Evolutionary conservation across 2,888 invertebrate genomes (phyloP).

Genomic region (Tenthredo amoena): DNA sequence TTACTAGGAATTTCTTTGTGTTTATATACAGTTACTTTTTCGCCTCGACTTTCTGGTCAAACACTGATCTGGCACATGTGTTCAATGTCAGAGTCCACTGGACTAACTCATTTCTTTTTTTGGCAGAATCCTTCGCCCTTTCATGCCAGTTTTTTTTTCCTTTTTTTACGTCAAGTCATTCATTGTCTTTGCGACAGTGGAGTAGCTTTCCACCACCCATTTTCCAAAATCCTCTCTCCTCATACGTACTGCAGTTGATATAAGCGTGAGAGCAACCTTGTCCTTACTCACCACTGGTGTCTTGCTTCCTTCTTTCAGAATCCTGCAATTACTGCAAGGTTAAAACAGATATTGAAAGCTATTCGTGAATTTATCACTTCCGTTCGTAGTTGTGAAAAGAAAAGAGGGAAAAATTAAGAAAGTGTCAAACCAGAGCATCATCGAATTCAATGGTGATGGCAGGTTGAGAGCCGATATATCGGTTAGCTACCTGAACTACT

Average conservation of each 20-base stretch:
- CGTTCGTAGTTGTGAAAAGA: slow-evolving; percentile 43
- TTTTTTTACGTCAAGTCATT: neutral
- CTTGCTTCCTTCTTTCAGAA: neutral
- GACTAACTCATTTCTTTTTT: slow-evolving; percentile 17
- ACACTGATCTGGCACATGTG: slow-evolving; percentile 43
- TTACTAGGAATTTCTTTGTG: slow-evolving; percentile 20
- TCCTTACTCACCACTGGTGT: neutral
- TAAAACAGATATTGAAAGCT: neutral
- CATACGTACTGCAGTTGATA: neutral
- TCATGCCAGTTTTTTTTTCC: neutral
- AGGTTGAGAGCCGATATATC: slow-evolving; percentile 28
- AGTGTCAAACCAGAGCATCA: neutral
- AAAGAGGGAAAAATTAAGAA: slow-evolving; percentile 25
- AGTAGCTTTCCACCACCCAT: neutral
- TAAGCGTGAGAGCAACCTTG: neutral
- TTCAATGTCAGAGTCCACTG: slow-evolving; percentile 12
- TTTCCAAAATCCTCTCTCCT: slow-evolving; percentile 6
- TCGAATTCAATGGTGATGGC: neutral
- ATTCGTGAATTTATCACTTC: slow-evolving; percentile 57
- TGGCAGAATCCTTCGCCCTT: slow-evolving; percentile 9
- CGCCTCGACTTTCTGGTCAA: slow-evolving; percentile 37
- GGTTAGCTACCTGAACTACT: slow-evolving; percentile 33
- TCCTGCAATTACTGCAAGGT: slow-evolving; percentile 12
- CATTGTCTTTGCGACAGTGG: neutral
- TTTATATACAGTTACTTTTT: slow-evolving; percentile 20